Conservation (phyloP, 1,140 invertebrate species). For the Chelonus insularis region DNA sequence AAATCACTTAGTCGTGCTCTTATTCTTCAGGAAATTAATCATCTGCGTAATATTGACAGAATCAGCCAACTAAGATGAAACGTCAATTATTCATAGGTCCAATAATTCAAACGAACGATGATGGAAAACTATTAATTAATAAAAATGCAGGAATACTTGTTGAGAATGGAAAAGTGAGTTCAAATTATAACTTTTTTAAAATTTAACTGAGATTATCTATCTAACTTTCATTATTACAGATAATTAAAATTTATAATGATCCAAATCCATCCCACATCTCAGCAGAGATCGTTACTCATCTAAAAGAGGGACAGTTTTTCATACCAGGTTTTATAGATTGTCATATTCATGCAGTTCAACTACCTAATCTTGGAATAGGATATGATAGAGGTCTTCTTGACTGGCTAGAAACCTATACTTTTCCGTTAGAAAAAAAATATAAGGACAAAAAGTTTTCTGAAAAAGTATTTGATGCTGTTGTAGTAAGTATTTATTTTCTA, state of each 20-base stretch:
- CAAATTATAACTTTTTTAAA: slow-evolving; percentile 16
- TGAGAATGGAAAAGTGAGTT: slow-evolving; percentile 54
- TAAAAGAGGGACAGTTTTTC: slow-evolving; percentile 70
- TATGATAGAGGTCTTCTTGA: slow-evolving; percentile 78
- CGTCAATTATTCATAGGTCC: slow-evolving; percentile 45
- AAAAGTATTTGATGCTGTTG: slow-evolving; percentile 73
- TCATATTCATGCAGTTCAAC: slow-evolving; percentile 88
- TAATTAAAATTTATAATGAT: slow-evolving; percentile 33
- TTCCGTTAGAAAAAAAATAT: slow-evolving; percentile 79
- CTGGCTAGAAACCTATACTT: slow-evolving; percentile 87
- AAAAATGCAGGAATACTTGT: slow-evolving; percentile 57
- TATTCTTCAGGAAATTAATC: no score
- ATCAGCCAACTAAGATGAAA: slow-evolving; percentile 35
- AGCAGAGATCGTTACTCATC: slow-evolving; percentile 43
- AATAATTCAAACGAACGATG: slow-evolving; percentile 42
- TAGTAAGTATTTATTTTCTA: slow-evolving; percentile 66
- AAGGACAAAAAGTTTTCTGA: slow-evolving; percentile 70
- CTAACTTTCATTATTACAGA: no score
- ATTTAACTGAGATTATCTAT: no score
- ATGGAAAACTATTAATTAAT: slow-evolving; percentile 45
- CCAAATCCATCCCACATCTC: slow-evolving; percentile 31
- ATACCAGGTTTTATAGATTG: slow-evolving; percentile 88
- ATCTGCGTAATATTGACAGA: no score
- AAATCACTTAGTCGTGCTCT: no score
- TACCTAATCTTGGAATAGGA: slow-evolving; percentile 80